Evolutionary conservation across 2,888 invertebrate genomes (phyloP), one percentile per base, ranked within the genome.

Genomic region (Pelosia muscerda): DNA sequence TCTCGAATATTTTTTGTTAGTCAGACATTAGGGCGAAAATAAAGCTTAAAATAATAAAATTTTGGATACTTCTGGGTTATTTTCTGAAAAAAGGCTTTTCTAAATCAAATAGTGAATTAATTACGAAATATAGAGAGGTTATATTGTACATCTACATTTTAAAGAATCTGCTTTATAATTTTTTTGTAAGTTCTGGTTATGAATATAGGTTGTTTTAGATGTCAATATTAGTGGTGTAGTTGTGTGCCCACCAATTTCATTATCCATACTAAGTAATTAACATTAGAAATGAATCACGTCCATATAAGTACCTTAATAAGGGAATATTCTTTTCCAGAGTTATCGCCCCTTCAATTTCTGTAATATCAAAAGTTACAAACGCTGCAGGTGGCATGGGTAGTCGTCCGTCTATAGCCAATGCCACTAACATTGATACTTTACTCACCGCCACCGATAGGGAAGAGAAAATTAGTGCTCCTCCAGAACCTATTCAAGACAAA

Each of bases 391-490:
- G 95, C 78, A 93, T 96, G 59, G 95, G 95, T 66, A 95, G 95
- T 68, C 94, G 97, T 90, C 99, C 99, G 11, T 99, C 99, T 0
- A 99, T 99, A 77, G 99, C 99, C 1, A 99, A 98, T 86, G 98
- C 99, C 0, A 99, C 99, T 13, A 99, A 99, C 87, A 99, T 99
- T 78, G 99, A 99, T 86, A 99, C 99, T 0, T 95, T 99, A 66
- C 95, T 99, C 8, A 98, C 98, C 1, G 99, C 99, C 13, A 98
- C 99, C 0, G 98, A 98, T 83, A 97, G 97, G 81, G 99, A 99
- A 84, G 99, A 98, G 81, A 98, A 98, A 86, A 96, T 99, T 19
- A 97, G 96, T 19, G 95, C 97, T 1, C 99, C 99, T 0, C 98
- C 99, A 0, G 99, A 99, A 91, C 95, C 96, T 2, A 95, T 99